Percentiles rank a stretch among this genome's conserved stretches.
Conservation (phyloP, 2,888 invertebrate species). For the Alviniconcha strummeri region DNA sequence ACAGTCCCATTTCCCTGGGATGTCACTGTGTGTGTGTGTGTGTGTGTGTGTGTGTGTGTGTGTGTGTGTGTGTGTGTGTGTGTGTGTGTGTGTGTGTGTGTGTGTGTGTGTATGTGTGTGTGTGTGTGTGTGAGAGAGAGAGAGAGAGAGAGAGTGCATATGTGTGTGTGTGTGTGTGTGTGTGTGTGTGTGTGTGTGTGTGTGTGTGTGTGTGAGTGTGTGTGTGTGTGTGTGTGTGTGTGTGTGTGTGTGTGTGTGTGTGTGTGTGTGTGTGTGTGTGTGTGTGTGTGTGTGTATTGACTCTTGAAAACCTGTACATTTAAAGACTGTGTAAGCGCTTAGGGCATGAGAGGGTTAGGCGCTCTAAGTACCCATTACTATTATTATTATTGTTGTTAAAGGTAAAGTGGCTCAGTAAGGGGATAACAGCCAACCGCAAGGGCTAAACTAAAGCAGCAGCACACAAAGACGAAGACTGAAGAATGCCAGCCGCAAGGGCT, state of each 20-base stretch:
- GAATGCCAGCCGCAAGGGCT: too few species aligned
- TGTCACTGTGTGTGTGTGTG: not conserved
- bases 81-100: not conserved
- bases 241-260: not conserved
- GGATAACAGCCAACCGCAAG: too few species aligned
- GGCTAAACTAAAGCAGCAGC: too few species aligned
- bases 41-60: not conserved
- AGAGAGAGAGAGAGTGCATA: conserved; percentile 5
- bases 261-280: not conserved
- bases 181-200: not conserved
- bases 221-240: not conserved
- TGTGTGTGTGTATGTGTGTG: not conserved
- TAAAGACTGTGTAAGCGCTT: too few species aligned
- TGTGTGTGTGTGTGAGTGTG: not conserved
- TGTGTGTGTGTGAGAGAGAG: not conserved
- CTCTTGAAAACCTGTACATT: too few species aligned
- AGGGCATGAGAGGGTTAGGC: too few species aligned
- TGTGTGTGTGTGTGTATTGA: not conserved
- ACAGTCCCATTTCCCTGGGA: not conserved
- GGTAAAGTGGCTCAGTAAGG: too few species aligned
- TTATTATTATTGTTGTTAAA: too few species aligned
- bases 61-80: not conserved
- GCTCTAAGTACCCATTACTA: too few species aligned
- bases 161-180: conserved; percentile 1
- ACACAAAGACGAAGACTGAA: too few species aligned